Evolutionary conservation across 2,888 invertebrate genomes (phyloP).

Genomic region (Drosophila longiperda): DNA sequence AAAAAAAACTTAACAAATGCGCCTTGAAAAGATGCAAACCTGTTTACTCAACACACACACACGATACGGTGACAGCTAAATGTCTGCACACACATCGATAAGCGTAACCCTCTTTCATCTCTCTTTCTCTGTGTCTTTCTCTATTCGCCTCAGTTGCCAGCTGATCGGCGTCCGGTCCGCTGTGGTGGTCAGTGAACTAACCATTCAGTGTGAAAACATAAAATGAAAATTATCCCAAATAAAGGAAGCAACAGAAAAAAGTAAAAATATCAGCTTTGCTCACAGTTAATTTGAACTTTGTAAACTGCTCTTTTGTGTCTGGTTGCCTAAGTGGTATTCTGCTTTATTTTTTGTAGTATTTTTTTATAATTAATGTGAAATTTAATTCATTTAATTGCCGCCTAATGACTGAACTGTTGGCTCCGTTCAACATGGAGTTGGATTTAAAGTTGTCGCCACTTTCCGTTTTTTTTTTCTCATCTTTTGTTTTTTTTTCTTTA

Average conservation of each 20-base stretch:
- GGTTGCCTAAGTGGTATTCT: background rate
- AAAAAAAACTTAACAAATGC: conserved; percentile 73
- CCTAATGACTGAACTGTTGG: conserved; percentile 48
- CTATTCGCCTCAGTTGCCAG: conserved; percentile 19
- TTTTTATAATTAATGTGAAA: conserved; percentile 70
- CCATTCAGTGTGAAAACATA: conserved; percentile 47
- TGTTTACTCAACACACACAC: conserved; percentile 40
- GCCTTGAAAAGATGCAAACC: conserved; percentile 58
- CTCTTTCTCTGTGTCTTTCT: conserved; percentile 8
- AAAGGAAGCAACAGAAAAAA: conserved; percentile 18
- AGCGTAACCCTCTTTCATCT: conserved; percentile 15
- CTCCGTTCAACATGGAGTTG: conserved; percentile 17
- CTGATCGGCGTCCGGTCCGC: conserved; percentile 55
- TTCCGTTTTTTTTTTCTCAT: conserved; percentile 41
- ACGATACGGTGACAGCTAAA: conserved; percentile 11
- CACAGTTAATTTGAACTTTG: conserved; percentile 49
- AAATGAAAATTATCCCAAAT: conserved; percentile 59
- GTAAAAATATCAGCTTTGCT: conserved; percentile 12
- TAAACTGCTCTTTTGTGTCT: conserved; percentile 34
- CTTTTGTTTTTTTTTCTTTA: conserved; percentile 22
- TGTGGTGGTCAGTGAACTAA: conserved; percentile 67
- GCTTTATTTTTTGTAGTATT: background rate
- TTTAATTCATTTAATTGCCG: conserved; percentile 73
- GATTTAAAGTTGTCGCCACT: conserved; percentile 51
- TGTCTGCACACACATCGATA: conserved; percentile 13